phyloP scores from a whole-genome alignment of 2,888 invertebrate species.

The Campoplex capitator region DNA sequence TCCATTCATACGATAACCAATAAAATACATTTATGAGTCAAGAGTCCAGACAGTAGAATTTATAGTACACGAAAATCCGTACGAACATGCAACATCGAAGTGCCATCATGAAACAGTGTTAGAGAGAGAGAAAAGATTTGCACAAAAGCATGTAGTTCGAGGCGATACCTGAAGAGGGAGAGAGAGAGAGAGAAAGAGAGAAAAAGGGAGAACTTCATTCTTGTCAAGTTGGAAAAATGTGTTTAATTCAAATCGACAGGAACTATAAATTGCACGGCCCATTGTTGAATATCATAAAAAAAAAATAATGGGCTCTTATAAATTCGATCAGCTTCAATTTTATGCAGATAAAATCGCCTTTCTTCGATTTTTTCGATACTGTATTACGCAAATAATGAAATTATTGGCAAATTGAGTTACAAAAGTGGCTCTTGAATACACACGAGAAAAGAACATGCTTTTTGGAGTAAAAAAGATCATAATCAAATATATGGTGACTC shows the following conservation, averaged over 20 bases:
- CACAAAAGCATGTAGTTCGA: conserved; percentile 24
- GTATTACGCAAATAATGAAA: not conserved
- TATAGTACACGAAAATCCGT: conserved; percentile 26
- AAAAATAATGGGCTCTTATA: too few relatives aligned
- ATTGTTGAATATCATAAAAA: too few relatives aligned
- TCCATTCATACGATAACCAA: conserved; percentile 5
- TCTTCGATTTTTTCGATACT: not conserved
- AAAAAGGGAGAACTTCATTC: not conserved
- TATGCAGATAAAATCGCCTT: too few relatives aligned
- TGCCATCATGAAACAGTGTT: conserved; percentile 56
- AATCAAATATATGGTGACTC: not conserved
- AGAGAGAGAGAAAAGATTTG: conserved; percentile 35
- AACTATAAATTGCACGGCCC: too few relatives aligned
- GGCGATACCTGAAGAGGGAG: conserved; percentile 13
- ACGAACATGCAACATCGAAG: conserved; percentile 64
- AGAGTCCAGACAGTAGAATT: conserved; percentile 38
- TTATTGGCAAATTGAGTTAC: not conserved
- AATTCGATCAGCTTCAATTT: too few relatives aligned
- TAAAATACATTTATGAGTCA: not conserved
- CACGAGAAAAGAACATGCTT: not conserved
- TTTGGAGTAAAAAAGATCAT: not conserved
- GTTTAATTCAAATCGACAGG: not conserved
- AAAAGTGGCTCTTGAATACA: not conserved
- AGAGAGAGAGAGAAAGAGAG: conserved; percentile 33
- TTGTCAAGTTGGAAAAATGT: not conserved